Evolutionary conservation across 2,797 vertebrate species (phyloP), one percentile per base, ranked within the genome.

Genomic region (Sandelia bainsii): DNA sequence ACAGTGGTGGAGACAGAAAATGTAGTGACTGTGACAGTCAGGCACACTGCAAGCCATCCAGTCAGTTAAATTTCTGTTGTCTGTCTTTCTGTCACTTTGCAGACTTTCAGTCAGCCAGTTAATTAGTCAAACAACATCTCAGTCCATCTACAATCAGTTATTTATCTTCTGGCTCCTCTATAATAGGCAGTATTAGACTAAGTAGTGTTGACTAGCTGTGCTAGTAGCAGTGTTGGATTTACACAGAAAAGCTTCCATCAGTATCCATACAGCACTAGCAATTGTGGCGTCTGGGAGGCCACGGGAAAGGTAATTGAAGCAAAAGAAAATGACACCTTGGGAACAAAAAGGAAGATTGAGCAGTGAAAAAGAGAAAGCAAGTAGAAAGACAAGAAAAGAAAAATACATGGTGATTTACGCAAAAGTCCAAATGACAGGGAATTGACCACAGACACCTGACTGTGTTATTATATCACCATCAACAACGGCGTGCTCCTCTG

Each of bases 381-480:
- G 71, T 70, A 54, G 61, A 82, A 89, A 90, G 85, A 85, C 79
- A 85, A 74, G 79, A 78, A 78, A 76, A 73, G 77, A 81, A 86
- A 89, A 89, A 90, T 76, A 89, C 91, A 93, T 87, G 87, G 91
- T 93, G 92, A 94, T 95, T 94, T 94, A 93, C 88, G 85, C 93
- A 93, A 92, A 95, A 94, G 82, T 89, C 91, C 90, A 93, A 94
- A 94, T 95, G 90, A 93, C 90, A 89, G 91, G 79, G 87, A 90
- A 93, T 93, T 91, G 92, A 83, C 82, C 69, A 87, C 91, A 86
- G 89, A 92, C 87, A 90, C 92, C 93, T 94, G 91, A 75, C 93
- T 94, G 92, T 94, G 93, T 94, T 94, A 95, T 95, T 95, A 95
- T 94, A 93, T 94, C 93, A 94, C 85, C 83, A 91, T 89, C 92